A percentile compares a stretch with the other conserved stretches of the same genome.
Evolutionary conservation across 2,113 vertebrate genomes (phyloP).

Genomic region (Neoarius graeffei): DNA sequence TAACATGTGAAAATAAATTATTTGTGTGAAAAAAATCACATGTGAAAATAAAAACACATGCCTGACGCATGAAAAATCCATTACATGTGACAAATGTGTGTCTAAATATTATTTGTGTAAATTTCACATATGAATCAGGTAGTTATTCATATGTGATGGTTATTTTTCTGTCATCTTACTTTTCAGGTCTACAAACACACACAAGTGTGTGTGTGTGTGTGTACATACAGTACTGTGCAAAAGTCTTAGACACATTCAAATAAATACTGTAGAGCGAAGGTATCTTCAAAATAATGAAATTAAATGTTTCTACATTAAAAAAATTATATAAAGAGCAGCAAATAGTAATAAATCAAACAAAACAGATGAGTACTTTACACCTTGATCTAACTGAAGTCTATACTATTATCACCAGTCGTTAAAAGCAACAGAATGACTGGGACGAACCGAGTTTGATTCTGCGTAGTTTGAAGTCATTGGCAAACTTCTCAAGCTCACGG

Average conservation of each 20-base stretch:
- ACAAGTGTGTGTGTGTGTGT: too few species aligned
- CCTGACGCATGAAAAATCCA: background rate
- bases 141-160: background rate
- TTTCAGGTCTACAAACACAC: background rate
- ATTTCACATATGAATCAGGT: background rate
- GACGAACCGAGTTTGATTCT: conserved; percentile 91
- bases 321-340: too few species aligned
- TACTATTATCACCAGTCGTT: background rate
- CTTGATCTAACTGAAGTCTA: background rate
- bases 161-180: too few species aligned
- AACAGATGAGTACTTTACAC: background rate
- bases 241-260: too few species aligned
- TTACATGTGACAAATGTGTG: background rate
- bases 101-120: background rate
- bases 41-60: background rate
- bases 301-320: too few species aligned
- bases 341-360: background rate
- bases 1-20: background rate
- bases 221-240: too few species aligned
- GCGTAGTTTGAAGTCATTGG: conserved; percentile 95
- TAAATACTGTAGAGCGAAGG: too few species aligned
- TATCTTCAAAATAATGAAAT: too few species aligned
- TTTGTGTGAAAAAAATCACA: background rate
- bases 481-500: conserved; percentile 93
- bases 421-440: background rate